These are phyloP conservation scores for Microtus pennsylvanicus DNA, from an alignment of 2,113 vertebrate species.

Conservation along the genomic window DNA sequence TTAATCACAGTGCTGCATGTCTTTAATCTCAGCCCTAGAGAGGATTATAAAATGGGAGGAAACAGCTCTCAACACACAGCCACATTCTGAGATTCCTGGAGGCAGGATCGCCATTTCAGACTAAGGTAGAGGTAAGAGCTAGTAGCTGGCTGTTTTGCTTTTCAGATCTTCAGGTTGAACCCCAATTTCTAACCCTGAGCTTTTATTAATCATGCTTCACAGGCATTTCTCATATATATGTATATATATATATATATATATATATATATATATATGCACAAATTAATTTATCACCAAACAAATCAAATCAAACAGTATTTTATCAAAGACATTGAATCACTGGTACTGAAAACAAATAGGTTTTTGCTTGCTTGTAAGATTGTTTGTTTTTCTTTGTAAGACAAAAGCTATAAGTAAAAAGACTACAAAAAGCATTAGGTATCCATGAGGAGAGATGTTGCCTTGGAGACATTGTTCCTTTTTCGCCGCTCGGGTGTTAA, in stretches of 20 bases:
- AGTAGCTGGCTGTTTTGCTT: too few relatives aligned
- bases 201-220: too few relatives aligned
- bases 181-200: too few relatives aligned
- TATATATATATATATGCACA: not conserved
- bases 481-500: not conserved
- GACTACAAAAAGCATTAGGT: not conserved
- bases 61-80: too few relatives aligned
- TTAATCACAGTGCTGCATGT: too few relatives aligned
- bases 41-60: too few relatives aligned
- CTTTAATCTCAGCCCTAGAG: too few relatives aligned
- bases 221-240: too few relatives aligned
- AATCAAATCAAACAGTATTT: not conserved
- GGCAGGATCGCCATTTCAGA: too few relatives aligned
- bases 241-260: accelerated
- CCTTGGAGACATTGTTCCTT: not conserved
- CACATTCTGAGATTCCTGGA: too few relatives aligned
- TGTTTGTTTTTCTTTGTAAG: not conserved
- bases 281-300: not conserved
- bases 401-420: not conserved
- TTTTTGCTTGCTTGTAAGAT: not conserved
- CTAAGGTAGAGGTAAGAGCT: too few relatives aligned
- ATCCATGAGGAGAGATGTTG: not conserved
- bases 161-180: too few relatives aligned
- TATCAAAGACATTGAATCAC: not conserved
- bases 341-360: not conserved